phyloP scores from a whole-genome alignment of 2,797 vertebrate species.

The Calcarius lapponicus region DNA sequence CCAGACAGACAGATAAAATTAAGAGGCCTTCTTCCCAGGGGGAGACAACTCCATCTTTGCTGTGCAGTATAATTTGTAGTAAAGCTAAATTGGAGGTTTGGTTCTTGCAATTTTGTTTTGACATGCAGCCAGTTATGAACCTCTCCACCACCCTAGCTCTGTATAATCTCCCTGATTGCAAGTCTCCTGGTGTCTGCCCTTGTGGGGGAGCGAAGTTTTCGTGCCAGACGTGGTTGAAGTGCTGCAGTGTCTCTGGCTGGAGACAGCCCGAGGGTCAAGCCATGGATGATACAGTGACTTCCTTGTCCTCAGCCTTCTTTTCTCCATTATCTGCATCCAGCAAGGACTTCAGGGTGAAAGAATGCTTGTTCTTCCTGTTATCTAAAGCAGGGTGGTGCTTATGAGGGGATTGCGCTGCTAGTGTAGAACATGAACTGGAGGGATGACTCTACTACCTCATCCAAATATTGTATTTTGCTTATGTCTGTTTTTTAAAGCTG shows the following conservation, averaged over 20 bases:
- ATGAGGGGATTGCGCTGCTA: neutral
- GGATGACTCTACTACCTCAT: neutral
- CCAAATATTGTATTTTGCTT: neutral
- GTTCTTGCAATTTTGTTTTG: neutral
- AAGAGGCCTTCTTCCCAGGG: neutral
- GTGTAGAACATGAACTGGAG: fast-evolving
- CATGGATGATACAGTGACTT: neutral
- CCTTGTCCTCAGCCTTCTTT: neutral
- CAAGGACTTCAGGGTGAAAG: neutral
- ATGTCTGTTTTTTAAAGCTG: neutral
- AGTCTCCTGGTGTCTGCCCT: neutral
- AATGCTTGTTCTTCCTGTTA: neutral
- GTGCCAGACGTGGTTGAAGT: fast-evolving
- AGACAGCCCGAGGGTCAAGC: neutral
- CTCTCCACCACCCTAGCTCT: neutral
- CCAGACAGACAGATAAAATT: neutral
- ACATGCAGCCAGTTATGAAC: neutral
- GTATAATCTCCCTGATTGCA: neutral
- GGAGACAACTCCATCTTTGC: neutral
- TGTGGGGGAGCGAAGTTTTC: neutral
- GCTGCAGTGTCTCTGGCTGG: neutral
- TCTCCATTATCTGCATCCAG: neutral
- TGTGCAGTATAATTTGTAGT: neutral
- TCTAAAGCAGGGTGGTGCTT: neutral
- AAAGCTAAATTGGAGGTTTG: neutral